phyloP scores from a whole-genome alignment of 2,797 vertebrate genomes.

The Aplochiton taeniatus region DNA sequence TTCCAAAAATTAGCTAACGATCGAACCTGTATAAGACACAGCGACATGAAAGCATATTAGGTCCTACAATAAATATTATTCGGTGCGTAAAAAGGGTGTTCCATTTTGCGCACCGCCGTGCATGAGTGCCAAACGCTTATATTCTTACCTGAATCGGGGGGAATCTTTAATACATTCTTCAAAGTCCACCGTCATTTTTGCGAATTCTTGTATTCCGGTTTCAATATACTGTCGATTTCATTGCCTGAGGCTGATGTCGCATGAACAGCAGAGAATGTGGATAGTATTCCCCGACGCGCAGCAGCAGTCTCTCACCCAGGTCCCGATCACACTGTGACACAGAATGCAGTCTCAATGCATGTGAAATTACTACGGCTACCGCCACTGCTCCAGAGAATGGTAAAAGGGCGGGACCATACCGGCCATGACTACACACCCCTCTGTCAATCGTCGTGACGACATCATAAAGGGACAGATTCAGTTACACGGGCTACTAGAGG shows the following conservation, averaged over 20 bases:
- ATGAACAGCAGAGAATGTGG: conserved; percentile 44
- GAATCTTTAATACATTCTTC: conserved; percentile 98
- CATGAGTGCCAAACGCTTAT: conserved; percentile 6
- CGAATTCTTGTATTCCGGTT: conserved; percentile 60
- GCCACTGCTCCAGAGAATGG: conserved; percentile 21
- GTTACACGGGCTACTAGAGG: background rate
- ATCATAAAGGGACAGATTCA: conserved; percentile 27
- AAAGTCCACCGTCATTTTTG: conserved; percentile 96
- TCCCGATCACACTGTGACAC: conserved; percentile 66
- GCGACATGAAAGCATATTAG: background rate
- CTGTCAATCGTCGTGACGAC: conserved; percentile 23
- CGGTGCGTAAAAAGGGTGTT: conserved; percentile 64
- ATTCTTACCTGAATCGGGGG: conserved; percentile 89
- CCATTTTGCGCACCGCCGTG: conserved; percentile 55
- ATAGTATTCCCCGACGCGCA: conserved; percentile 52
- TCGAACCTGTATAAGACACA: background rate
- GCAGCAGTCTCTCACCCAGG: conserved; percentile 55
- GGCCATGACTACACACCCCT: conserved; percentile 20
- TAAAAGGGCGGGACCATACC: conserved; percentile 51
- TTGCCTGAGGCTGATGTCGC: conserved; percentile 57
- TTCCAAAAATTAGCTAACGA: no score
- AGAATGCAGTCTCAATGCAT: conserved; percentile 44
- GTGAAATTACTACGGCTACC: conserved; percentile 53
- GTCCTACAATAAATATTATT: conserved; percentile 4
- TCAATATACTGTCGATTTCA: conserved; percentile 64